Percentiles rank a stretch among this genome's conserved stretches.
phyloP scores from a whole-genome alignment of 1,140 invertebrate species.

The Musca domestica region DNA sequence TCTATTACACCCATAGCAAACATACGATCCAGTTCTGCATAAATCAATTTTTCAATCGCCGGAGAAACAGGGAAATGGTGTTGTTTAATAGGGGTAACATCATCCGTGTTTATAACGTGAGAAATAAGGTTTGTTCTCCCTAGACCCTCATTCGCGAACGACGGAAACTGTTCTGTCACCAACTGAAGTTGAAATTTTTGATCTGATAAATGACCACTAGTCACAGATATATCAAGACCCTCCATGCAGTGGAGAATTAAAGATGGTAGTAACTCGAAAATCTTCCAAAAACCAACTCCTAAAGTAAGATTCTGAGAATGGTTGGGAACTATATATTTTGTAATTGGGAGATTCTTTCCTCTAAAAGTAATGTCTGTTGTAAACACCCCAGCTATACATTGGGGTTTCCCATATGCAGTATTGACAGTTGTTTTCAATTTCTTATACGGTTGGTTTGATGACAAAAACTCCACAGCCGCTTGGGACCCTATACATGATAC shows the following conservation, averaged over 20 bases:
- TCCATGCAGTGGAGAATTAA: no score
- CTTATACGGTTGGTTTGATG: not conserved
- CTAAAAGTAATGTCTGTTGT: slow-evolving; percentile 7
- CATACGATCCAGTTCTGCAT: slow-evolving; percentile 26
- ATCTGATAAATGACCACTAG: no score
- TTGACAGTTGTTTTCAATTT: slow-evolving; percentile 6
- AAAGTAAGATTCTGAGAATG: slow-evolving; percentile 21
- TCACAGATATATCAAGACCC: no score
- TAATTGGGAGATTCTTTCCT: slow-evolving; percentile 1
- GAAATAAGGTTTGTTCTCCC: not conserved
- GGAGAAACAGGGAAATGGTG: slow-evolving; percentile 26
- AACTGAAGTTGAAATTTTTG: not conserved
- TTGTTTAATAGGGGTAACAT: slow-evolving; percentile 9
- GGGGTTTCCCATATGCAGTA: slow-evolving; percentile 21
- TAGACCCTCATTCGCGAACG: not conserved
- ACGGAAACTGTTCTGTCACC: not conserved
- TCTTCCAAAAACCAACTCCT: no score
- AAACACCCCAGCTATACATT: slow-evolving; percentile 1
- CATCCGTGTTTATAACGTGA: not conserved
- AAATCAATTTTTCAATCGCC: slow-evolving; percentile 29
- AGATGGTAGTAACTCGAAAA: no score
- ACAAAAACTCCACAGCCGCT: not conserved
- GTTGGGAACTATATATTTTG: slow-evolving; percentile 22
- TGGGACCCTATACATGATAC: slow-evolving; percentile 20
- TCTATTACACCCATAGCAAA: slow-evolving; percentile 26